A percentile compares a stretch with the other conserved stretches of the same genome.
These are phyloP conservation scores for Argyrosomus regius DNA, from an alignment of 2,797 vertebrate species.

Conservation along the genomic window DNA sequence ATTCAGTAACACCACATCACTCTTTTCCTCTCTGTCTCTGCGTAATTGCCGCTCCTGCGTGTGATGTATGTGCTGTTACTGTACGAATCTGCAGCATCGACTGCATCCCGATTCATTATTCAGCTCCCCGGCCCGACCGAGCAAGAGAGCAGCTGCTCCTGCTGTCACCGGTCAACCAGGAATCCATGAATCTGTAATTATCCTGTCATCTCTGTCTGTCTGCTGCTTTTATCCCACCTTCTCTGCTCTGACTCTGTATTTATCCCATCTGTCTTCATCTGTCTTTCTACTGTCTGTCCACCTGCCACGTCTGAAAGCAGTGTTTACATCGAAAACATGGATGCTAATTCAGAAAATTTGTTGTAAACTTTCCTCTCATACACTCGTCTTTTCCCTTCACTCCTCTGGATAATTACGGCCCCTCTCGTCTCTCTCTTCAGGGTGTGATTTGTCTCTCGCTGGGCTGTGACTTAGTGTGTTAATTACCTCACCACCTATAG, in stretches of 20 bases:
- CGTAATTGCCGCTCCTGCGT: conserved; percentile 39
- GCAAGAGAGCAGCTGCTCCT: conserved; percentile 53
- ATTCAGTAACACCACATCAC: conserved; percentile 16
- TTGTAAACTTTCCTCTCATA: neutral
- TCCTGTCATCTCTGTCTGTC: conserved; percentile 46
- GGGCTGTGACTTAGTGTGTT: conserved; percentile 48
- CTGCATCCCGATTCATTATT: conserved; percentile 65
- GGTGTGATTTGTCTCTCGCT: conserved; percentile 36
- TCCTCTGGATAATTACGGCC: conserved; percentile 28
- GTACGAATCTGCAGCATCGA: conserved; percentile 15
- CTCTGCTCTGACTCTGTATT: conserved; percentile 27
- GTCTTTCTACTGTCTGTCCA: conserved; percentile 29
- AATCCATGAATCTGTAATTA: conserved; percentile 62
- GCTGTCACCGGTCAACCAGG: conserved; percentile 62
- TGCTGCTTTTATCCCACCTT: neutral
- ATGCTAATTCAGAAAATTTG: neutral
- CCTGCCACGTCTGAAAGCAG: neutral
- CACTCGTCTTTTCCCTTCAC: neutral
- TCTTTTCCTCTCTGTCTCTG: conserved; percentile 30
- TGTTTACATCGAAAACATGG: neutral
- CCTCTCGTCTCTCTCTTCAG: conserved; percentile 19
- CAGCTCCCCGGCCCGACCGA: conserved; percentile 47
- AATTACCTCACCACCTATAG: conserved; percentile 49
- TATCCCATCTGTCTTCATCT: conserved; percentile 37
- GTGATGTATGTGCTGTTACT: conserved; percentile 38